A percentile compares a stretch with the other conserved stretches of the same genome.
These are phyloP conservation scores for Monodelphis domestica DNA, from an alignment of 2,797 vertebrate genomes.

Conservation along the genomic window DNA sequence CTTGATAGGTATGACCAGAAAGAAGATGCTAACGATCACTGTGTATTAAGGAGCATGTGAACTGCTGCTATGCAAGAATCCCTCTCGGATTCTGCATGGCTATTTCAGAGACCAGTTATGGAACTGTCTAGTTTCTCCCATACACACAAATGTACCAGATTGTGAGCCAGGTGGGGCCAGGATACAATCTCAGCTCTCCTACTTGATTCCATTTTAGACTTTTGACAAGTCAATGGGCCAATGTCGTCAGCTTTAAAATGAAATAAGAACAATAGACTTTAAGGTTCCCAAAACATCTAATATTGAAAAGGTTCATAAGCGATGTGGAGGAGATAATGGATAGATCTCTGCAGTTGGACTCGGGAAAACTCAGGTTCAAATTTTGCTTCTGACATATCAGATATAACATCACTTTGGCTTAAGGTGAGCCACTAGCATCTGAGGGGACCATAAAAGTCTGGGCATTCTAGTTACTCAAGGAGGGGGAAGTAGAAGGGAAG, in stretches of 20 bases:
- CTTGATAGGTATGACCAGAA: neutral
- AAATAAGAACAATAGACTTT: neutral
- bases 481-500: neutral
- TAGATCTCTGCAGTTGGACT: neutral
- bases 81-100: neutral
- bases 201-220: neutral
- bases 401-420: neutral
- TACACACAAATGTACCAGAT: neutral
- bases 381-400: neutral
- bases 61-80: neutral
- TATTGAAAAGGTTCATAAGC: neutral
- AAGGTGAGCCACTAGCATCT: neutral
- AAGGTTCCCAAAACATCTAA: neutral
- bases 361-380: neutral
- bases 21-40: neutral
- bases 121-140: neutral
- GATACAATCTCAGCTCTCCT: neutral
- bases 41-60: neutral
- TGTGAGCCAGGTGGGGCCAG: neutral
- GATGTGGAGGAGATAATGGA: neutral
- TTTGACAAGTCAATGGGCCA: neutral
- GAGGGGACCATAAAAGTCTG: neutral
- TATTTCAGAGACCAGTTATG: neutral
- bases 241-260: neutral
- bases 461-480: neutral